Base-by-base conservation (phyloP, 2,888 invertebrate species). In the Ectemnius cavifrons region DNA sequence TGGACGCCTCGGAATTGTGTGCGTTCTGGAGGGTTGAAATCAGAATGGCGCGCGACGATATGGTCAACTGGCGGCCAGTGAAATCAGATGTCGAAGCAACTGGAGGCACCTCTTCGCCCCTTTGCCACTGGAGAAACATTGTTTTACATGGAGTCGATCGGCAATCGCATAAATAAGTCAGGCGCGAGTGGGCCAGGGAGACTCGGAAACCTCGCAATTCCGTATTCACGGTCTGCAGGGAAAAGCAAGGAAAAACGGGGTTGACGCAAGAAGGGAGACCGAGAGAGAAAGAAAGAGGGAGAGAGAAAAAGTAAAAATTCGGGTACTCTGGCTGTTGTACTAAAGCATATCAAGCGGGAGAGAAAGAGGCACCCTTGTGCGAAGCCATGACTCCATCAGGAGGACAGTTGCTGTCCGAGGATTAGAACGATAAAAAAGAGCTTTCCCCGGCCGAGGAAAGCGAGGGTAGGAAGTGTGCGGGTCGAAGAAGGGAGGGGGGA, bases 151-250 rank as follows among this genome's bases (percentile, higher is more conserved):
- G 83, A 79, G 76, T 78, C 85, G 80, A 75, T 81, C 78, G 84
- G 82, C 88, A 86, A 87, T 88, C 88, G 85, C 88, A 88, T 88
- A 88, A 88, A 88, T 88, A 88, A 88, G 87, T 88, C 86, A 88
- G 76, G 71, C 80, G 71, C 77, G 83, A 85, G 85, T 84, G 82
- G 82, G 62, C 59, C 68, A 45, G 75, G 62, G 68, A 74, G 73
- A 77, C 78, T 81, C 14, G 52, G 52, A 52, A 16, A 52, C 52
- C 14, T 16, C 52, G 85, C 85, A 87, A 89, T 90, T 89, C 87
- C 84, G 84, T 85, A 89, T 89, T 88, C 88, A 88, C 87, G 85
- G 87, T 86, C 89, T 87, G 83, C 84, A 82, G 89, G 88, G 88
- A 87, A 85, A 85, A 87, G 71, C 67, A 37, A 11, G 37, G 37